Conservation (phyloP, 2,113 vertebrate genomes). For the Clarias batrachus region DNA sequence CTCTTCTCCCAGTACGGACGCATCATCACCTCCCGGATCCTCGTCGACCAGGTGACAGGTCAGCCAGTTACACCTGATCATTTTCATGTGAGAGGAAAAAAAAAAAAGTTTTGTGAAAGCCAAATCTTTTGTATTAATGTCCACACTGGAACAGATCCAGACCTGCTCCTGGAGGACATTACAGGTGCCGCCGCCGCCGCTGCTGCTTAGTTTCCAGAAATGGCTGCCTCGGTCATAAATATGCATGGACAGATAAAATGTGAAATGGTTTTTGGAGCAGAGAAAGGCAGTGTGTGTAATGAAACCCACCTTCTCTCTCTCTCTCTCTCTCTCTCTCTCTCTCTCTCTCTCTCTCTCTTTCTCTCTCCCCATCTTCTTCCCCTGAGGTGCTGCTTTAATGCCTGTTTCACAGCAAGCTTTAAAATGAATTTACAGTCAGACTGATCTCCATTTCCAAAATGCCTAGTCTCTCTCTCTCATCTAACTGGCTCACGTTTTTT, state of each 20-base stretch:
- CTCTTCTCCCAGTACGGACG: slow-evolving; percentile 97
- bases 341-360: background rate
- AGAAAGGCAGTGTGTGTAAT: slow-evolving; percentile 70
- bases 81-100: too few species aligned
- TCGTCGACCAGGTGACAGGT: slow-evolving; percentile 98
- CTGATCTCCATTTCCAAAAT: slow-evolving; percentile 72
- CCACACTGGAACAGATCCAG: slow-evolving; percentile 16
- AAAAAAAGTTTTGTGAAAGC: too few species aligned
- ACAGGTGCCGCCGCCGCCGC: slow-evolving; percentile 65
- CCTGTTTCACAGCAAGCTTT: slow-evolving; percentile 75
- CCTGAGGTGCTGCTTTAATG: slow-evolving; percentile 73
- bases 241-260: slow-evolving; percentile 70
- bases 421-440: slow-evolving; percentile 74
- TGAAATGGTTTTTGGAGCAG: slow-evolving; percentile 71
- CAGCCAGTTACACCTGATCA: slow-evolving; percentile 65
- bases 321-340: background rate
- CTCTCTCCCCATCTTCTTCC: slow-evolving; percentile 49
- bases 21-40: slow-evolving; percentile 98
- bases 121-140: background rate
- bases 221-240: slow-evolving; percentile 79
- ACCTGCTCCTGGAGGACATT: slow-evolving; percentile 57
- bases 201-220: slow-evolving; percentile 69
- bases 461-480: slow-evolving; percentile 49
- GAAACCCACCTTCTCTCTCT: slow-evolving; percentile 50
- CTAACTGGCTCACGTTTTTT: background rate